Evolutionary conservation across 2,888 invertebrate species (phyloP), one percentile per base, ranked within the genome.

Genomic region (Oxyteleia sp.): DNA sequence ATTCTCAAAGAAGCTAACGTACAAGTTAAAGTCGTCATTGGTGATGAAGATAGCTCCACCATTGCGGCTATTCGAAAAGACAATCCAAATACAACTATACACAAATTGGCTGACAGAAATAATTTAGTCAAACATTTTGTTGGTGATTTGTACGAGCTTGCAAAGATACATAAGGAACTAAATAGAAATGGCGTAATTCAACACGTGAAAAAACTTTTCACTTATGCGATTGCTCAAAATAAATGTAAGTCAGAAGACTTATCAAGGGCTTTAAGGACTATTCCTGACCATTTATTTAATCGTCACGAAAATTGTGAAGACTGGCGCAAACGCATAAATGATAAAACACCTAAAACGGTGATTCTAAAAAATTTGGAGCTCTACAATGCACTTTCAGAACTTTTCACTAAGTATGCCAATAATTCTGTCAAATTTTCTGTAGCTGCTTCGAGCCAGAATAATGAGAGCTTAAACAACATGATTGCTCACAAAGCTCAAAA

Each of bases 1-100:
- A n/a, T n/a, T n/a, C n/a, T n/a, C n/a, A n/a, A 0, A 94, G 94
- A 13, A 94, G 47, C 15, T 26, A 57, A 1, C 38, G 2, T 26
- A 26, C 26, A 26, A 26, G 26, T 26, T 26, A n/a, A n/a, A 26
- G 64, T 45, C n/a, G 11, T 75, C 0, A 51, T 75, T 49, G 75
- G 66, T 0, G 55, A 75, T 32, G 57, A 66, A 20, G 55, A 57
- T 49, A 57, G 47, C 32, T 47, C 64, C n/a, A 35, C 45, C 8
- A 75, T 75, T 23, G 20, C 57, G 1, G 47, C 64, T 45, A 26
- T 75, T 3, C 11, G 57, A 10, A 47, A 66, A 4, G 20, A 32
- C 5, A 64, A 49, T 18, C n/a, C 43, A 8, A n/a, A 35, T 53
- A 7, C 20, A 8, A 32, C 13, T 2, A 55, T 75, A 8, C 41